Evolutionary conservation across 2,797 vertebrate species (phyloP), one percentile per base, ranked within the genome.

Genomic region (Ataeniobius toweri): DNA sequence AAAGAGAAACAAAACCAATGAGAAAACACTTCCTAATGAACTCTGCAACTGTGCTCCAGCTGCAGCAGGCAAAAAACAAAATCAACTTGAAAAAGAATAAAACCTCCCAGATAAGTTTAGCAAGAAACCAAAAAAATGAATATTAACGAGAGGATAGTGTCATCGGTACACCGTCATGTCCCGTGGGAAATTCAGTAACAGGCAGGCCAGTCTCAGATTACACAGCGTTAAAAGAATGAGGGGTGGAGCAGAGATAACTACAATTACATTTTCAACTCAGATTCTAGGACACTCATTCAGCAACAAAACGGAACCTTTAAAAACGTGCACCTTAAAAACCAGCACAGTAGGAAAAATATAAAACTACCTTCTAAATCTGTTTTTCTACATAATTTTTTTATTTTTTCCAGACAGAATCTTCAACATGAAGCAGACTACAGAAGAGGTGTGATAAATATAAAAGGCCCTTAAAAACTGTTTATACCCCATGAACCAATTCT

Each of bases 171-270:
- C 76, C 76, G 69, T 26, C 6, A 5, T 1, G 71, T 89, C 81
- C 67, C 82, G 59, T 10, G 81, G 77, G 83, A 86, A 89, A 92
- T 89, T 90, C 85, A 73, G 77, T 79, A 41, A 86, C 78, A 75
- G 63, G 46, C 24, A 36, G 73, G 55, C 63, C 3, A 71, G 85
- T 83, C 82, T 92, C 90, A 88, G 84, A 86, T 94, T 94, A 92
- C 94, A 91, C 80, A 85, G 89, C 83, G 80, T 81, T 87, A 73
- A 71, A 81, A 93, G 86, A 94, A 94, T 92, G 88, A 92, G 72
- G 89, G 93, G 91, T 89, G 92, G 92, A 89, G 91, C 65, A 50
- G 58, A 70, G 31, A 72, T 22, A 61, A 88, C 63, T 94, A 88
- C 73, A 83, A 70, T 94, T 92, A 91, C 93, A 9, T 28, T 85